Evolutionary conservation across 2,797 vertebrate species (phyloP).

Genomic region (Anas capensis): DNA sequence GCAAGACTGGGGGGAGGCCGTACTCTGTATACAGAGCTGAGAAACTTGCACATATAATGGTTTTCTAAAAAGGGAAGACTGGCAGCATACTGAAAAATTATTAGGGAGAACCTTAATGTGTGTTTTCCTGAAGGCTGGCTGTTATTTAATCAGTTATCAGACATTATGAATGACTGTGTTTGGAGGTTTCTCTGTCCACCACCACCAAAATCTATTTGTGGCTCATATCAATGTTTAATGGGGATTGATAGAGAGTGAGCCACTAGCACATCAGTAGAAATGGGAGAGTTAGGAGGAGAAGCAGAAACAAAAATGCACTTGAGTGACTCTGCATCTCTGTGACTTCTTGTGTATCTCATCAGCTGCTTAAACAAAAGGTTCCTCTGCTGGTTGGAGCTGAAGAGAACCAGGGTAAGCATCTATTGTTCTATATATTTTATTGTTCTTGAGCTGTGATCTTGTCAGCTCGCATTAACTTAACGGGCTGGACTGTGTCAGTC

Average conservation of each 20-base stretch:
- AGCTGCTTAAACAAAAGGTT: slow-evolving; percentile 70
- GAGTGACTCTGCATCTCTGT: slow-evolving; percentile 40
- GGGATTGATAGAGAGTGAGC: not conserved
- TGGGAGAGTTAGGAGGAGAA: not conserved
- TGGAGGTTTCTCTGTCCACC: not conserved
- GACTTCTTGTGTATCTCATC: slow-evolving; percentile 45
- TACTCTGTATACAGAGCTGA: not conserved
- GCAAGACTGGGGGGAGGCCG: not conserved
- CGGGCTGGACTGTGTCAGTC: slow-evolving; percentile 17
- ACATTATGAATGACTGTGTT: not conserved
- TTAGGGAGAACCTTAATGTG: not conserved
- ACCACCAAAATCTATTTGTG: not conserved
- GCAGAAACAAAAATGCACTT: slow-evolving; percentile 50
- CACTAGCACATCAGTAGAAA: not conserved
- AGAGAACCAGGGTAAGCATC: slow-evolving; percentile 47
- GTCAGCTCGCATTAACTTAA: slow-evolving; percentile 57
- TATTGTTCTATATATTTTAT: slow-evolving; percentile 36
- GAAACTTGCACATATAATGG: not conserved
- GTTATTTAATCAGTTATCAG: not conserved
- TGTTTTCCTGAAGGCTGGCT: not conserved
- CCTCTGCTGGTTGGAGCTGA: slow-evolving; percentile 62
- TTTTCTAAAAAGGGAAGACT: not conserved
- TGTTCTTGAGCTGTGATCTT: slow-evolving; percentile 37
- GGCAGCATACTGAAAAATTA: not conserved
- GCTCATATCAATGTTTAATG: not conserved